A percentile compares a stretch with the other conserved stretches of the same genome.
Evolutionary conservation across 1,140 invertebrate genomes (phyloP).

Genomic region (Sweltsa coloradensis): DNA sequence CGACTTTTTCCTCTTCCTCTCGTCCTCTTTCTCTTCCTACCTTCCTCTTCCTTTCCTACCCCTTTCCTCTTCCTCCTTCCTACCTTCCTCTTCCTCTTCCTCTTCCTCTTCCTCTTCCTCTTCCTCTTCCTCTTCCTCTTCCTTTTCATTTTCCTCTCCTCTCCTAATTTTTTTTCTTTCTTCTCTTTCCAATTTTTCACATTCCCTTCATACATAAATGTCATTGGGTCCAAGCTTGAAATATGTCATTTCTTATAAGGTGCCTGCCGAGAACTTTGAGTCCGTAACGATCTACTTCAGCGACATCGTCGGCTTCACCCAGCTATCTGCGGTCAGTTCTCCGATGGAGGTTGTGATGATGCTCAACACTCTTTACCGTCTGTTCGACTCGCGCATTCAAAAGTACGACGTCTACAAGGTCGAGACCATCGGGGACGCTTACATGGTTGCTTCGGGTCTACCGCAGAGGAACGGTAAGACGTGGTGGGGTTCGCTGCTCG

Average conservation of each 20-base stretch:
- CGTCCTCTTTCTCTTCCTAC: too few species aligned
- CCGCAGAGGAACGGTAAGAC: conserved; percentile 44
- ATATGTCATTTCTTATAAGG: too few species aligned
- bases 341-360: conserved; percentile 33
- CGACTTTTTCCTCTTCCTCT: too few species aligned
- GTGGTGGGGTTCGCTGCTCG: too few species aligned
- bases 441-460: conserved; percentile 60
- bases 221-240: background rate
- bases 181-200: background rate
- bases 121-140: too few species aligned
- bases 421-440: conserved; percentile 54
- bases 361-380: conserved; percentile 31
- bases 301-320: conserved; percentile 31
- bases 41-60: too few species aligned
- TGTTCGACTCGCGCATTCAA: conserved; percentile 31
- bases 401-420: conserved; percentile 35
- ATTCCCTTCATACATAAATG: background rate
- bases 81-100: too few species aligned
- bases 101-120: too few species aligned
- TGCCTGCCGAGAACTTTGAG: conserved; percentile 29
- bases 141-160: too few species aligned
- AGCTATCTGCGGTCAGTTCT: conserved; percentile 27
- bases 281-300: conserved; percentile 33
- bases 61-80: too few species aligned
- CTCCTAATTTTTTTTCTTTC: too few species aligned